Conservation (phyloP, 2,888 invertebrate genomes). For the Oligia strigilis region DNA sequence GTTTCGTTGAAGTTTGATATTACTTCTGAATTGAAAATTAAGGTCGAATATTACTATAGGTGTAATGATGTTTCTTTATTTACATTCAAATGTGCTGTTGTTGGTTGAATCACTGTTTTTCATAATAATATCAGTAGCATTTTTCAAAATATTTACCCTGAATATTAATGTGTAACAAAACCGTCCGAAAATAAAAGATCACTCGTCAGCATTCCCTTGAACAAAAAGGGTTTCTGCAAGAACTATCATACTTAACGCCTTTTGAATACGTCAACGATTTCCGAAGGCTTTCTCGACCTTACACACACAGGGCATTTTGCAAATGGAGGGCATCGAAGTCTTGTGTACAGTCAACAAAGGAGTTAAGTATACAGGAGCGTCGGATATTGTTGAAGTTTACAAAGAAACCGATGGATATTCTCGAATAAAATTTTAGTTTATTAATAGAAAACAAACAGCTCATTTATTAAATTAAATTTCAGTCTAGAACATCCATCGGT, state of each 20-base stretch:
- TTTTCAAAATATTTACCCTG: no score
- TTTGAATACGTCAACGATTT: slow-evolving; percentile 34
- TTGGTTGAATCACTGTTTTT: background rate
- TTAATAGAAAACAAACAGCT: no score
- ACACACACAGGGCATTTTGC: background rate
- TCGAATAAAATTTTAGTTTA: no score
- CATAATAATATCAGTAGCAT: no score
- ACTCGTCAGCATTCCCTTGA: slow-evolving; percentile 5
- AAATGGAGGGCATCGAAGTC: background rate
- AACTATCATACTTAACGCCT: slow-evolving; percentile 31
- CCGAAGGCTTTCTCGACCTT: slow-evolving; percentile 8
- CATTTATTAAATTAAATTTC: no score
- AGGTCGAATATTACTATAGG: background rate
- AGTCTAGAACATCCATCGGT: no score
- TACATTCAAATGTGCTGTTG: background rate
- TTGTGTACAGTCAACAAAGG: no score
- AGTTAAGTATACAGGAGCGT: no score
- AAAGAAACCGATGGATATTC: no score
- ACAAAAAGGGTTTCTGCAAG: slow-evolving; percentile 27
- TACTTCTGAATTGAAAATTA: background rate
- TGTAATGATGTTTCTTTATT: background rate
- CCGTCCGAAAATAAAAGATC: slow-evolving; percentile 8
- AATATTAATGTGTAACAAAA: slow-evolving; percentile 1
- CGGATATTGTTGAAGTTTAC: no score
- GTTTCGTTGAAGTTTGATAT: slow-evolving; percentile 4